Base-by-base conservation (phyloP, 2,797 vertebrate species). In the Danio choprae region DNA sequence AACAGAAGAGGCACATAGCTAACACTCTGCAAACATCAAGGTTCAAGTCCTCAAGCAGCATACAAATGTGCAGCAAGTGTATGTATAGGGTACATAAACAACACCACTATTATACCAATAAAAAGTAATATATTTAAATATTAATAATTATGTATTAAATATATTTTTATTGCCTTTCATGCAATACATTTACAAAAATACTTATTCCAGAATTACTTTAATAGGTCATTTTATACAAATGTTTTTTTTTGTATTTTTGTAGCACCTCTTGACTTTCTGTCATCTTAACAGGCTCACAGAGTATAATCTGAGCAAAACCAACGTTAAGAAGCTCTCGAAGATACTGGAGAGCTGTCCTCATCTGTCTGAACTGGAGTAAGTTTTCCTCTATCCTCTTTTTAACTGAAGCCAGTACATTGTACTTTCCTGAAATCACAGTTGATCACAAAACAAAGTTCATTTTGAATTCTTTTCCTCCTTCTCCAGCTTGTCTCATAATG, bases 341-440 rank as follows among this genome's bases (percentile, higher is more conserved):
- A 79, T 90, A 79, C 91, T 98, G 80, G 85, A 89, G 81, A 87
- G 83, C 70, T 90, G 88, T 9, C 68, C 86, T 1, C 86, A 81
- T n/a, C 88, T 96, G 36, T 84, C 86, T 59, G 88, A 94, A 77
- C 83, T 98, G 6, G 94, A 96, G 96, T 97, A 90, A 87, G 95
- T 91, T 0, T 16, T 58, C 38, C 12, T n/a, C 4, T 50, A 20
- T 64, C 9, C 40, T 58, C 36, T 40, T 70, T 46, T 68, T 48
- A 43, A 44, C 38, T 44, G 22, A 56, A 56, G 15, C 22, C 1
- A 4, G 12, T 29, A n/a, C 15, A 29, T 29, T 67, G 41, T 56
- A n/a, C 13, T 13, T 18, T 41, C 6, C 5, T 56, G 62, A 15
- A 46, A 43, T 60, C 9, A 29, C 48, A n/a, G 29, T 29, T 29